Evolutionary conservation across 2,113 vertebrate species (phyloP).

Genomic region (Scolopax mira): DNA sequence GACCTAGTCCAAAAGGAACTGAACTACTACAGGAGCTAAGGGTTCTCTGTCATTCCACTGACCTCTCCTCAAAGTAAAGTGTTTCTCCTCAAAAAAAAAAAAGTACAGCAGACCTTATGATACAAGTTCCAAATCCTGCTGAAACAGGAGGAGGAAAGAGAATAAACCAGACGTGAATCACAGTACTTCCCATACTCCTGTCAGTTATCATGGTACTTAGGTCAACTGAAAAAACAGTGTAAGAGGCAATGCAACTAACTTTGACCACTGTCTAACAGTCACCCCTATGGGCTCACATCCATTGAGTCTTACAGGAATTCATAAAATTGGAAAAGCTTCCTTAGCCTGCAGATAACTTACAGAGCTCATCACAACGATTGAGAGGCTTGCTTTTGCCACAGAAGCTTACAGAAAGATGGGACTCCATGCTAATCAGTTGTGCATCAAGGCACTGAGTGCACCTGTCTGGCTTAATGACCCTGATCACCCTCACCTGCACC

Average conservation of each 20-base stretch:
- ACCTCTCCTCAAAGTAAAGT: background rate
- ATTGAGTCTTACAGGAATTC: background rate
- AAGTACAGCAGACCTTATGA: background rate
- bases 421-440: background rate
- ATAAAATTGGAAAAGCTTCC: background rate
- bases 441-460: background rate
- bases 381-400: background rate
- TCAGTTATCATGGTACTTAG: background rate
- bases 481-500: background rate
- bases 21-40: background rate
- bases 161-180: background rate
- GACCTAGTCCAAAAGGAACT: background rate
- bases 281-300: background rate
- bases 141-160: background rate
- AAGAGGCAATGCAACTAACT: background rate
- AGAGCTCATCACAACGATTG: background rate
- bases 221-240: background rate
- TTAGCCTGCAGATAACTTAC: background rate
- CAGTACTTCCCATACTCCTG: background rate
- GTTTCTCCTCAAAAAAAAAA: background rate
- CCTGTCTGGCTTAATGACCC: background rate
- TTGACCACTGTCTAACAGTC: background rate
- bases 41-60: background rate
- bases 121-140: background rate
- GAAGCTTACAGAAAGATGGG: background rate